Percentiles rank a stretch among this genome's conserved stretches.
These are phyloP conservation scores for Gallinago undulata DNA, from an alignment of 2,113 vertebrate genomes.

Conservation along the genomic window DNA sequence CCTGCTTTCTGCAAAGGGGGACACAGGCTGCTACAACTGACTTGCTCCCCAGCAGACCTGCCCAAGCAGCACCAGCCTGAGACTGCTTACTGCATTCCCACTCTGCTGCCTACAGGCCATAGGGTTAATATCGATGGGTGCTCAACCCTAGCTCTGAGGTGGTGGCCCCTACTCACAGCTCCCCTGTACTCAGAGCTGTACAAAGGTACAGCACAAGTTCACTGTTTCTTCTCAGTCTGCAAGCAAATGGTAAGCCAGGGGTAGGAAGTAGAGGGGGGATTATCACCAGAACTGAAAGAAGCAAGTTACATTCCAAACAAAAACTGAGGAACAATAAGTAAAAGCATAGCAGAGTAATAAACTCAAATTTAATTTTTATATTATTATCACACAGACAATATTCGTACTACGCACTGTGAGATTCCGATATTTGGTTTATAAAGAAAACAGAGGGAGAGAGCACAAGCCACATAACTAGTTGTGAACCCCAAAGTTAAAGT, in stretches of 20 bases:
- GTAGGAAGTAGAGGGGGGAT: neutral
- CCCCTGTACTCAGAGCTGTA: neutral
- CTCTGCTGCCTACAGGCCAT: neutral
- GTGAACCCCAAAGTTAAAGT: neutral
- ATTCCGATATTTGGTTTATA: neutral
- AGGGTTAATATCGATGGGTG: accelerated
- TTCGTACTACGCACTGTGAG: neutral
- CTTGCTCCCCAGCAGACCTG: neutral
- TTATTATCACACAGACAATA: neutral
- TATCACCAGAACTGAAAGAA: neutral
- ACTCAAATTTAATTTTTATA: neutral
- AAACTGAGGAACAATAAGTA: neutral
- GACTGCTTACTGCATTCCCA: neutral
- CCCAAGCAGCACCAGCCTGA: neutral
- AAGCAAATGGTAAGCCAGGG: neutral
- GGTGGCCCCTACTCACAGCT: neutral
- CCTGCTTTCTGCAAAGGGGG: neutral
- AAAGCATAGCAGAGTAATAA: neutral
- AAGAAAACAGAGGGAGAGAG: neutral
- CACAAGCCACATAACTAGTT: neutral
- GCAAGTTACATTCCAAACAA: neutral
- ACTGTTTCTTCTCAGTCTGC: neutral
- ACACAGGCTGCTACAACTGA: no score
- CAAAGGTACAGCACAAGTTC: neutral
- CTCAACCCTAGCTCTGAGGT: neutral